Percentiles rank a stretch among this genome's conserved stretches.
These are phyloP conservation scores for Cacatua alba DNA, from an alignment of 2,113 vertebrate genomes.

Conservation along the genomic window DNA sequence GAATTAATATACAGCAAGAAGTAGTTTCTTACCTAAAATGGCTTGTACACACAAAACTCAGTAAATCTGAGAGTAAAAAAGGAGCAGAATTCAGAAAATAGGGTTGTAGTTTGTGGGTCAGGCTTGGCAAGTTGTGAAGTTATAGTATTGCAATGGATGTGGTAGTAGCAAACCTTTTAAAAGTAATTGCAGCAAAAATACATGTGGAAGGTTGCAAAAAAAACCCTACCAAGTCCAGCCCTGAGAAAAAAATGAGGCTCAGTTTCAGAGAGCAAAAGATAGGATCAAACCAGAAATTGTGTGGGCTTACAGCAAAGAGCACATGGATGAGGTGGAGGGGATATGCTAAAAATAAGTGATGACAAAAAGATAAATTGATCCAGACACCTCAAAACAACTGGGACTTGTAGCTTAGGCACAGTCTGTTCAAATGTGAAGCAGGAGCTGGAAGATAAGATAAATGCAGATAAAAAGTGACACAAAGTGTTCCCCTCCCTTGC, in stretches of 20 bases:
- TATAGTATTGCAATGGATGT: not conserved
- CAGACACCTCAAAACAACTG: not conserved
- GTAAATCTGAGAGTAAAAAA: not conserved
- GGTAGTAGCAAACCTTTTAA: not conserved
- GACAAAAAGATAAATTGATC: not conserved
- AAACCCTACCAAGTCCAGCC: not conserved
- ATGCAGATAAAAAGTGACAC: not conserved
- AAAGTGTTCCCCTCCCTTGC: not conserved
- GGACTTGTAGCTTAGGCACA: not conserved
- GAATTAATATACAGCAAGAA: not conserved
- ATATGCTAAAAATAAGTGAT: not conserved
- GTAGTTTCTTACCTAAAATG: not conserved
- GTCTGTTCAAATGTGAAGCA: not conserved
- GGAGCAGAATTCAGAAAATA: not conserved
- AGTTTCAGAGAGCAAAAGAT: not conserved
- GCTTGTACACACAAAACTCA: not conserved
- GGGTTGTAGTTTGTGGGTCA: not conserved
- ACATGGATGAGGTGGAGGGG: not conserved
- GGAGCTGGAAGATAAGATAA: not conserved
- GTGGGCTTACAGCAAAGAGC: not conserved
- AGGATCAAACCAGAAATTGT: not conserved
- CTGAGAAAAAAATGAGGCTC: not conserved
- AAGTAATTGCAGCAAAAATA: not conserved
- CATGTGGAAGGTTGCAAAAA: not conserved
- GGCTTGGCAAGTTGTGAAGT: not conserved